These are phyloP conservation scores for Notarius lentiginosus DNA, from an alignment of 2,113 vertebrate genomes.

Conservation along the genomic window DNA sequence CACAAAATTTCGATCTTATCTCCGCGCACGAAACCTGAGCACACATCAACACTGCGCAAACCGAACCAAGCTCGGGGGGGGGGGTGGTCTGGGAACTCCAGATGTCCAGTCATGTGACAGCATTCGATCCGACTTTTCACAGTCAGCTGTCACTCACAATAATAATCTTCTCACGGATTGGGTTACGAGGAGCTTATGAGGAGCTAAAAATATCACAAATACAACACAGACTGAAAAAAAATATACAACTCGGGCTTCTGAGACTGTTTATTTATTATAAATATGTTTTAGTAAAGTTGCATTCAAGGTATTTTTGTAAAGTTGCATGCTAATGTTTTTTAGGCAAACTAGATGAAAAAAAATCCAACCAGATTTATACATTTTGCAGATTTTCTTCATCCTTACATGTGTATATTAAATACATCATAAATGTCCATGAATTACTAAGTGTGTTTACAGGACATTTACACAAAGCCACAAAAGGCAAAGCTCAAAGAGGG, in stretches of 20 bases:
- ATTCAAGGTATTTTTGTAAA: too few species aligned
- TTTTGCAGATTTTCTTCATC: background rate
- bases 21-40: slow-evolving; percentile 62
- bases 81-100: slow-evolving; percentile 54
- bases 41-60: slow-evolving; percentile 55
- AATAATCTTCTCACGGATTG: slow-evolving; percentile 13
- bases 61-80: slow-evolving; percentile 54
- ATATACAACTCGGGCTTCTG: background rate
- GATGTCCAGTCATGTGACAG: slow-evolving; percentile 49
- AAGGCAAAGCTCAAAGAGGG: background rate
- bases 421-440: background rate
- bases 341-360: background rate
- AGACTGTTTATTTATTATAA: background rate
- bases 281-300: background rate
- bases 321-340: background rate
- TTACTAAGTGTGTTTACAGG: background rate
- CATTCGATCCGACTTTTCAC: slow-evolving; percentile 54
- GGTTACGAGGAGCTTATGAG: slow-evolving; percentile 26
- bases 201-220: slow-evolving; percentile 31
- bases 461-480: background rate
- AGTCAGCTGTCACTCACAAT: slow-evolving; percentile 61
- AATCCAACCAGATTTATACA: background rate
- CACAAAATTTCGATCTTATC: slow-evolving; percentile 66
- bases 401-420: background rate
- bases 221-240: background rate